Evolutionary conservation across 2,113 vertebrate species (phyloP).

Genomic region (Hystrix brachyura): DNA sequence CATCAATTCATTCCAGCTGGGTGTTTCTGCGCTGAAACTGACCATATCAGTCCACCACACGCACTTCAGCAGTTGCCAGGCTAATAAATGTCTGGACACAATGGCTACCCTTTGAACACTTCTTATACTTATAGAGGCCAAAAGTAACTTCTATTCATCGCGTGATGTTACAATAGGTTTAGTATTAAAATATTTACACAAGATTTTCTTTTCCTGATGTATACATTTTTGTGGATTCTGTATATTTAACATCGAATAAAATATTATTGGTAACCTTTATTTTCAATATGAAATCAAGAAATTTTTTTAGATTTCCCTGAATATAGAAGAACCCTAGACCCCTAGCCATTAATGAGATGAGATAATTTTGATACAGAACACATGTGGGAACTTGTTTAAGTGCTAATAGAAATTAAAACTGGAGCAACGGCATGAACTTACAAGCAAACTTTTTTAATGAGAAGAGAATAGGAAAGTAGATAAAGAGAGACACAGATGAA

Average conservation of each 20-base stretch:
- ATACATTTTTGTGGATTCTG: neutral
- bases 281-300: conserved; percentile 26
- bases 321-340: neutral
- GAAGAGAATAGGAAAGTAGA: neutral
- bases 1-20: too few relatives aligned
- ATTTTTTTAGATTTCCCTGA: neutral
- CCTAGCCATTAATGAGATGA: neutral
- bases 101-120: neutral
- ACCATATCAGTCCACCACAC: too few relatives aligned
- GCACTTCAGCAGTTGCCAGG: neutral
- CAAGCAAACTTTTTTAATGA: neutral
- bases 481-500: neutral
- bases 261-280: neutral
- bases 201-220: neutral
- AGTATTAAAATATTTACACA: neutral
- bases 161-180: neutral
- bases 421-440: neutral
- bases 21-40: too few relatives aligned
- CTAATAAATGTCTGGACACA: neutral
- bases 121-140: neutral
- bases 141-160: neutral
- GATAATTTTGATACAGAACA: neutral
- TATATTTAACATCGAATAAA: neutral
- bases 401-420: neutral
- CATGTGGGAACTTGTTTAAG: neutral